phyloP scores from a whole-genome alignment of 2,797 vertebrate genomes.

The Poeciliopsis gracilis region DNA sequence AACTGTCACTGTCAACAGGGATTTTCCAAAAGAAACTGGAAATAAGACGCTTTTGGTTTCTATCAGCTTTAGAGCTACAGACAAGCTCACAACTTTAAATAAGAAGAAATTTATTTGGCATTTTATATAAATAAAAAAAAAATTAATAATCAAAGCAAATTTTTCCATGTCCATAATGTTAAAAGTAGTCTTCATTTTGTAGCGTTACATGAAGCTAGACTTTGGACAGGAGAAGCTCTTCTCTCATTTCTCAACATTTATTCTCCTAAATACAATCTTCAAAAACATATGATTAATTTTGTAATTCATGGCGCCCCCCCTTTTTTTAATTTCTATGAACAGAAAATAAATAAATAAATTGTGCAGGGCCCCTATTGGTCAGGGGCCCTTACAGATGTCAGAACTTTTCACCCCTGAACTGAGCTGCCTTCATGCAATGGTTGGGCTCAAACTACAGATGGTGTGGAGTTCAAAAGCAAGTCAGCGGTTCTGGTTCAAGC shows the following conservation, averaged over 20 bases:
- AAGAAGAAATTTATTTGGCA: neutral
- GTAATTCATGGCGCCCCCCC: too few relatives aligned
- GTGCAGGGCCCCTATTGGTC: too few relatives aligned
- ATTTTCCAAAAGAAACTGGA: neutral
- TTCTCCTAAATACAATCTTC: too few relatives aligned
- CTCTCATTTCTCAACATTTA: neutral
- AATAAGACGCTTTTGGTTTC: constrained; percentile 17
- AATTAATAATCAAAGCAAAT: neutral
- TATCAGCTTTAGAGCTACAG: constrained; percentile 6
- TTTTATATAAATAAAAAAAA: neutral
- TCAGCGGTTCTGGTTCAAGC: neutral
- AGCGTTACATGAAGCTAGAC: neutral
- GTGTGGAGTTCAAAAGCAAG: neutral
- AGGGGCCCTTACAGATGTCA: too few relatives aligned
- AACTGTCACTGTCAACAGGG: neutral
- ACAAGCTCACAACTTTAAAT: neutral
- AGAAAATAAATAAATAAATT: too few relatives aligned
- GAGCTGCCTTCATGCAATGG: neutral
- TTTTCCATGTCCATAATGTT: neutral
- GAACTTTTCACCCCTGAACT: too few relatives aligned
- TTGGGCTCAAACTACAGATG: neutral
- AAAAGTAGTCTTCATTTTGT: neutral
- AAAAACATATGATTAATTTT: too few relatives aligned
- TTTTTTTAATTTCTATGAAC: too few relatives aligned
- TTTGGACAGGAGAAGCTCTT: neutral